phyloP scores from a whole-genome alignment of 2,797 vertebrate genomes.

The Orientallactaga sibirica region DNA sequence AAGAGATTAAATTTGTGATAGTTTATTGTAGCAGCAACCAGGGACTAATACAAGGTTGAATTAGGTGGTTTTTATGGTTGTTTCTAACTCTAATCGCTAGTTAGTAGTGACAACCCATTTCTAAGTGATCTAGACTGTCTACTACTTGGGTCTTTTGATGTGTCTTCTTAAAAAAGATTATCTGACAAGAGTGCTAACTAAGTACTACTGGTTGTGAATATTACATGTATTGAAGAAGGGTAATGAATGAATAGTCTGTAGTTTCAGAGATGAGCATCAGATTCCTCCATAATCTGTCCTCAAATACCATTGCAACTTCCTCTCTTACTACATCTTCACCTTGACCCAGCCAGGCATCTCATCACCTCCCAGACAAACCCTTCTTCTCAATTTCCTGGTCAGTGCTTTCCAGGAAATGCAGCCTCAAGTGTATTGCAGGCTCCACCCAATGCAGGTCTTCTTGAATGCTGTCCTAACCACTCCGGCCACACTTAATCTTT shows the following conservation, averaged over 20 bases:
- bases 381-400: background rate
- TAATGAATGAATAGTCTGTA: background rate
- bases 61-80: background rate
- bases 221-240: background rate
- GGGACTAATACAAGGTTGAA: background rate
- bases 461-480: background rate
- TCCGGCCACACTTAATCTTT: background rate
- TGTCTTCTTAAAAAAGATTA: conserved; percentile 6
- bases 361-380: background rate
- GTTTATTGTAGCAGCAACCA: background rate
- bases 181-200: background rate
- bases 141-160: background rate
- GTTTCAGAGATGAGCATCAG: background rate
- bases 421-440: background rate
- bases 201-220: background rate
- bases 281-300: background rate
- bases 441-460: background rate
- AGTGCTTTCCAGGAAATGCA: background rate
- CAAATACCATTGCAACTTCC: background rate
- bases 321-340: background rate
- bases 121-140: background rate
- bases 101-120: background rate
- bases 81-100: background rate
- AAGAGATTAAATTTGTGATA: background rate
- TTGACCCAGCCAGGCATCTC: background rate